Base-by-base conservation (phyloP, 2,888 invertebrate species). In the Dolichomitus sp. region DNA sequence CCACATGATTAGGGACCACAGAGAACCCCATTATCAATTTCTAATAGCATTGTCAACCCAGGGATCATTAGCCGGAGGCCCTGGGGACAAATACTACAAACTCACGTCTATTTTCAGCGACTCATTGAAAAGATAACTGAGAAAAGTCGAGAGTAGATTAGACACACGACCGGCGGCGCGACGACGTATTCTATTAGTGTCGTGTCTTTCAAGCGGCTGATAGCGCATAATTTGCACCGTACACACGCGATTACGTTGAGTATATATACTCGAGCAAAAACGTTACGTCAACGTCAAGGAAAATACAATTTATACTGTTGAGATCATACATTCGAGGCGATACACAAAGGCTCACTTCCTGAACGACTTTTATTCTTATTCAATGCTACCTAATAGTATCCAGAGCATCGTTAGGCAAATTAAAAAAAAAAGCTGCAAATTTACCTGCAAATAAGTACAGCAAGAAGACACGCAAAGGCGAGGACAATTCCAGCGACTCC, bases 391-490 rank as follows among this genome's bases (percentile, higher is more conserved):
- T 37, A 3, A 57, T 33, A 23, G 12, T 6, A 54, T 4, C 54
- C 0, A 52, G 50, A 1, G 42, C 42, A 42, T 42, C 42, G 19
- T 19, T 19, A 19, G 19, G 9, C 6, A 52, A 52, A 19, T 52
- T 19, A 11, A 95, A 87, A 95, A 57, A 17, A 27, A n/a, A 6
- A 1, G 23, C 23, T 23, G 23, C 23, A 23, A 48, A 74, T 73
- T 73, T 89, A 94, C 87, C 95, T 94, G 85, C 95, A 94, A 61
- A 95, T 88, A 57, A 93, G 90, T 59, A 93, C 90, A 59, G 91
- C 94, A 37, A 93, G 88, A 54, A 92, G 88, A 93, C 94, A 93
- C 93, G 94, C 92, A 93, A 94, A 89, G 94, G 94, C 89, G 86
- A 91, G 85, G 93, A 95, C 84, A 93, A 95, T 90, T 92, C 94